A percentile compares a stretch with the other conserved stretches of the same genome.
Conservation (phyloP, 2,113 vertebrate genomes). For the Neomonachus schauinslandi region DNA sequence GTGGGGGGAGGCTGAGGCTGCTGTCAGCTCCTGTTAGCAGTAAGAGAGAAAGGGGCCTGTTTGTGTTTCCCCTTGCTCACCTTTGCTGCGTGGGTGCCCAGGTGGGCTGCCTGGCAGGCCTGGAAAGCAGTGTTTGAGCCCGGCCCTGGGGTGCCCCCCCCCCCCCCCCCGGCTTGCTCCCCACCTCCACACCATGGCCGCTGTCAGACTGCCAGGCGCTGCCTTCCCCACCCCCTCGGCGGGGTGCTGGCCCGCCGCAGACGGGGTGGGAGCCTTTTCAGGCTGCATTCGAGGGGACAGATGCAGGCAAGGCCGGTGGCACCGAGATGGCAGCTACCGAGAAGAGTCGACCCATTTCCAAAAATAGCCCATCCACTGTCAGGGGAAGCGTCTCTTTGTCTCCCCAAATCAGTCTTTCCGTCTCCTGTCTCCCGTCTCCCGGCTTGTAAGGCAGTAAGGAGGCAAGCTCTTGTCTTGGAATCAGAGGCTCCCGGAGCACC, state of each 20-base stretch:
- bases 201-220: slow-evolving; percentile 55
- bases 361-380: slow-evolving; percentile 87
- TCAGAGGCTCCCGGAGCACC: slow-evolving; percentile 49
- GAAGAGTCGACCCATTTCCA: slow-evolving; percentile 89
- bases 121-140: not conserved
- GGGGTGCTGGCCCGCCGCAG: not conserved
- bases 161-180: not conserved
- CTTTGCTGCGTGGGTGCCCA: not conserved
- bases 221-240: rapidly evolving
- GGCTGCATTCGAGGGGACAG: slow-evolving; percentile 36
- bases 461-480: slow-evolving; percentile 79
- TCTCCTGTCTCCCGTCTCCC: slow-evolving; percentile 73
- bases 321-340: slow-evolving; percentile 69
- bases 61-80: not conserved
- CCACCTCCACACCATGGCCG: slow-evolving; percentile 34
- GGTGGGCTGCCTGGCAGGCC: not conserved
- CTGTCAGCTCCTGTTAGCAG: not conserved
- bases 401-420: slow-evolving; percentile 81
- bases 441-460: slow-evolving; percentile 84
- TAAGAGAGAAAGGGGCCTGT: not conserved
- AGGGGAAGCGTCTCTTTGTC: slow-evolving; percentile 87
- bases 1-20: not conserved
- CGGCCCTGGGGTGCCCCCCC: not conserved
- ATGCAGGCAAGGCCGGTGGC: not conserved
- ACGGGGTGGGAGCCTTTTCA: not conserved